Evolutionary conservation across 2,797 vertebrate genomes (phyloP), one percentile per base, ranked within the genome.

Genomic region (Clamator glandarius): DNA sequence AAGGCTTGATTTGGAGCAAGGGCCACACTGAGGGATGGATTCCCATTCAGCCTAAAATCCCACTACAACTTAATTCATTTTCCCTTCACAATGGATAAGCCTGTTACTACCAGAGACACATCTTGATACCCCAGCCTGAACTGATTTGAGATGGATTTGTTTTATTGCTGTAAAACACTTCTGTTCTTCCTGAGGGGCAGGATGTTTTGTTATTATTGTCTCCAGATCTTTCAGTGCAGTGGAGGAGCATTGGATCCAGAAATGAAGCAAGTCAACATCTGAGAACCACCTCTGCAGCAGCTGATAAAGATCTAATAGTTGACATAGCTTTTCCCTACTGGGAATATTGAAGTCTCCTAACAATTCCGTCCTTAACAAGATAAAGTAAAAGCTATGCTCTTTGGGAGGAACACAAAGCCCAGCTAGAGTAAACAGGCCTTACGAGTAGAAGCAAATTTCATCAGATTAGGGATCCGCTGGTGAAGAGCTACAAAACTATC

Each of bases 1-100:
- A 35, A 66, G 42, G 66, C 77, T 93, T 84, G 64, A 92, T 86
- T 86, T 50, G 67, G 70, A 95, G 80, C 64, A 88, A 73, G 55
- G 36, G 54, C 62, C 35, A 52, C 35, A 35, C 14, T 69, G 35
- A 92, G n/a, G 14, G 61, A 9, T 85, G 58, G 72, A 66, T 42
- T 93, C 81, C 80, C 44, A 75, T 63, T 94, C 63, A 69, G 68
- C 7, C 70, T 83, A 77, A 90, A 82, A 87, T n/a, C n/a, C 36
- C 64, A 64, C 52, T 89, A 39, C 16, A 66, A 41, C 2, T n/a
- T n/a, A n/a, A n/a, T n/a, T n/a, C n/a, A 41, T 77, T 92, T 84
- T 90, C 57, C 25, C 19, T 72, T 63, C 61, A 48, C 52, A 64
- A 57, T 6, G 84, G 41, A 58, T 24, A 88, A 84, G 31, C 4